A percentile compares a stretch with the other conserved stretches of the same genome.
These are phyloP conservation scores for Micromussa lordhowensis DNA, from an alignment of 92 coral and sea anemone genomes.

Conservation along the genomic window DNA sequence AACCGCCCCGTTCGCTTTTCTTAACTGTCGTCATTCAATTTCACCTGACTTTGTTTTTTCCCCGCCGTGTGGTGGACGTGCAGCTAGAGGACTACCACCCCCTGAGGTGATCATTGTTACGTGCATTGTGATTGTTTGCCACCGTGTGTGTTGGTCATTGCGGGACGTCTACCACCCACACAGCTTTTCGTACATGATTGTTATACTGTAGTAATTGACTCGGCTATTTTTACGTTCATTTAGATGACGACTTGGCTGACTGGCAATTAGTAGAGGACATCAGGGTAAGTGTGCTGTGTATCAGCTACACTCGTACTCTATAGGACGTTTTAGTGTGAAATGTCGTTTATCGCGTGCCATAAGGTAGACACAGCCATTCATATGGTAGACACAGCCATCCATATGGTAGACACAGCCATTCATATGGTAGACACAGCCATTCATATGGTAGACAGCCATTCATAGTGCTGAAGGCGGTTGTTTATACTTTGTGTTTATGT, in stretches of 20 bases:
- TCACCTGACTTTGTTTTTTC: background rate
- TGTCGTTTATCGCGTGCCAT: background rate
- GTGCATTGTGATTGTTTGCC: background rate
- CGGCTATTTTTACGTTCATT: background rate
- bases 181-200: background rate
- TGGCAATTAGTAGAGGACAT: slow-evolving; percentile 91
- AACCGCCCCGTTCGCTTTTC: background rate
- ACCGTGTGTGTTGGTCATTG: too few species aligned
- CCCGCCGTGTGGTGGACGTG: background rate
- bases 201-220: background rate
- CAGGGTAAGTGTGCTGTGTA: slow-evolving; percentile 50
- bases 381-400: too few species aligned
- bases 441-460: too few species aligned
- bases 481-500: too few species aligned
- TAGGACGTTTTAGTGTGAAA: background rate
- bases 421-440: too few species aligned
- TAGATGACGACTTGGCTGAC: slow-evolving; percentile 88
- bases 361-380: background rate
- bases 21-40: background rate
- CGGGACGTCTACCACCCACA: too few species aligned
- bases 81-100: background rate
- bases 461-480: too few species aligned
- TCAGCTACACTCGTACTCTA: background rate
- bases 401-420: too few species aligned
- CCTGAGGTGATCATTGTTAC: background rate